Evolutionary conservation across 1,140 invertebrate species (phyloP), one percentile per base, ranked within the genome.

Genomic region (Halotydeus destructor): DNA sequence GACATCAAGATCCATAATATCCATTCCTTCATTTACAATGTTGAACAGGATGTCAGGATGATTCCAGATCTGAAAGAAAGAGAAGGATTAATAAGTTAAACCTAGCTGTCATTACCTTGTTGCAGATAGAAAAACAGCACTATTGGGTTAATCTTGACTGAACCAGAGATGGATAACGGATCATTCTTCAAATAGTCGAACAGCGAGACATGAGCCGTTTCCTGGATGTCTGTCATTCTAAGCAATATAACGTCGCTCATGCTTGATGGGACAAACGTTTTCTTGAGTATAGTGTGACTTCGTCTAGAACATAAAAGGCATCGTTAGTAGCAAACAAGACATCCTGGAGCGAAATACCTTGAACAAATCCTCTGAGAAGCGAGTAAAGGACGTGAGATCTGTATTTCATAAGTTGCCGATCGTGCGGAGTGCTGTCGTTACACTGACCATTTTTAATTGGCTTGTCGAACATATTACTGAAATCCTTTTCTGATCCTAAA

Each of bases 81-180:
- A 46, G 51, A 35, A n/a, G n/a, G n/a, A n/a, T 50, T 5, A 14
- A 24, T 6, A 18, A 6, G 18, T 19, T 37, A 34, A 19, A 32
- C 24, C 18, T 27, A 11, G 23, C 9, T 18, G 12, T 24, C 49
- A 59, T 54, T 60, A 78, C 75, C 66, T 98, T 97, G 56, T 88
- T 94, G 59, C 91, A 96, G 38, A 97, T 84, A 30, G 91, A 84
- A 64, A 97, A 98, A 4, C n/a, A 93, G 86, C 59, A 91, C 93
- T 9, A 98, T 66, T 1, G 93, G 89, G 67, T 98, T 97, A 5
- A 81, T 81, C 19, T 16, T 14, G 11, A n/a, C 18, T 21, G 27
- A 32, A 5, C 33, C 14, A 27, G 16, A 4, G 23, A 21, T 44
- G n/a, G n/a, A n/a, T 24, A 28, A 6, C 11, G 6, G 26, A 38